These are phyloP conservation scores for Acleris holmiana DNA, from an alignment of 2,888 invertebrate genomes.

Conservation along the genomic window DNA sequence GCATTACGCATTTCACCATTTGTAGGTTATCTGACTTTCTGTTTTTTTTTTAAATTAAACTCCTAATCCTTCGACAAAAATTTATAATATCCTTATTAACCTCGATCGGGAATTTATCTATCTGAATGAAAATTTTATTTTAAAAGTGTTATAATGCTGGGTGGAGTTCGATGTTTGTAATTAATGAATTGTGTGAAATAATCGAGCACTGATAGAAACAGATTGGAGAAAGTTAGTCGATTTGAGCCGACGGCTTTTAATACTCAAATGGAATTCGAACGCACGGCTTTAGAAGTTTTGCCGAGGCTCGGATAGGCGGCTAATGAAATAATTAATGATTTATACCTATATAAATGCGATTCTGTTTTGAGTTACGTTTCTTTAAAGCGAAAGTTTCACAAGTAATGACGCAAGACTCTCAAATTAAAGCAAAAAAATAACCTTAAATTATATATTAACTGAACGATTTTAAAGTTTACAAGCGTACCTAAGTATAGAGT, in stretches of 20 bases:
- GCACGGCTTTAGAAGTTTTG: neutral
- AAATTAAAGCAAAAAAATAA: too few species aligned
- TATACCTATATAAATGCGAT: too few species aligned
- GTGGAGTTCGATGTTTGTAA: slow-evolving; percentile 13
- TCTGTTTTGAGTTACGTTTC: too few species aligned
- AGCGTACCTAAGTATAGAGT: too few species aligned
- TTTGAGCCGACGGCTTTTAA: slow-evolving; percentile 14
- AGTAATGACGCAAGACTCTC: too few species aligned
- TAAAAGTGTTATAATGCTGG: slow-evolving; percentile 14
- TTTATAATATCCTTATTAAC: neutral
- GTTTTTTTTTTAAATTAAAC: neutral
- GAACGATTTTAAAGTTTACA: too few species aligned
- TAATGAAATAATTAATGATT: too few species aligned
- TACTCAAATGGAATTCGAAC: slow-evolving; percentile 12
- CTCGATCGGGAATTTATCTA: slow-evolving; percentile 3
- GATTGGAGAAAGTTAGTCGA: slow-evolving; percentile 17
- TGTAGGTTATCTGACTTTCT: too few species aligned
- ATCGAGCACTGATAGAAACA: slow-evolving; percentile 23
- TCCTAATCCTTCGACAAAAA: neutral
- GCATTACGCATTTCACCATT: too few species aligned
- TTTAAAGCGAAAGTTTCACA: too few species aligned
- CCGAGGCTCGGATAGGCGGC: neutral
- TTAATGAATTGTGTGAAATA: slow-evolving; percentile 24
- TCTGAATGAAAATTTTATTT: slow-evolving; percentile 10
- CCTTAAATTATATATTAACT: too few species aligned